Evolutionary conservation across 2,888 invertebrate species (phyloP), one percentile per base, ranked within the genome.

Genomic region (Mimumesa dahlbomi): DNA sequence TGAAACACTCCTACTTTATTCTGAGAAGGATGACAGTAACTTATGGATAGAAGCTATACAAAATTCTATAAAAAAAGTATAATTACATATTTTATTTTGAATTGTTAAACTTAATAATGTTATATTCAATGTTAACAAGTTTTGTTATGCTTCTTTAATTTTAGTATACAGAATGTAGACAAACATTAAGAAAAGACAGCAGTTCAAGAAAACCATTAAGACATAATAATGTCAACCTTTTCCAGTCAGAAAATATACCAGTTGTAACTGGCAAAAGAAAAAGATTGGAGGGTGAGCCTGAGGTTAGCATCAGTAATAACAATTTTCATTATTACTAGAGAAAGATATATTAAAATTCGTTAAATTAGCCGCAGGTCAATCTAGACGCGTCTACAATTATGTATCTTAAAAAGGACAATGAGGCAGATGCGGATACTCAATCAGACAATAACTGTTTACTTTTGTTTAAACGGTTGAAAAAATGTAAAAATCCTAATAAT

Each of bases 151-250:
- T 43, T 62, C n/a, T n/a, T 11, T 69, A 18, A 14, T 81, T 82
- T 43, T 48, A 90, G 85, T 92, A 92, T 73, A 87, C 92, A 13
- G 91, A 91, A 73, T 92, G 92, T 72, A 90, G 93, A 31, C 91
- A 92, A 82, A 93, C 93, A 0, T 86, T 94, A 52, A 89, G 92
- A 40, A 94, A 93, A 80, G 93, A 93, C 64, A 93, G 93, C 59
- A 93, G 93, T 65, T 91, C 92, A 36, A 89, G 93, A 53, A 90
- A 91, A 45, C 93, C 93, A 9, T 90, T 93, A 16, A 90, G 93
- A 57, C 91, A 92, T 56, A 91, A 91, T 81, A 91, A 92, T 72
- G 82, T 93, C 7, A 90, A 90, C 70, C 90, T 91, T 68, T 92
- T 93, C 82, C 76, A 83, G 18, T 83, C 82, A 0, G 84, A 87